phyloP scores from a whole-genome alignment of 2,797 vertebrate species.

The Coreius guichenoti region DNA sequence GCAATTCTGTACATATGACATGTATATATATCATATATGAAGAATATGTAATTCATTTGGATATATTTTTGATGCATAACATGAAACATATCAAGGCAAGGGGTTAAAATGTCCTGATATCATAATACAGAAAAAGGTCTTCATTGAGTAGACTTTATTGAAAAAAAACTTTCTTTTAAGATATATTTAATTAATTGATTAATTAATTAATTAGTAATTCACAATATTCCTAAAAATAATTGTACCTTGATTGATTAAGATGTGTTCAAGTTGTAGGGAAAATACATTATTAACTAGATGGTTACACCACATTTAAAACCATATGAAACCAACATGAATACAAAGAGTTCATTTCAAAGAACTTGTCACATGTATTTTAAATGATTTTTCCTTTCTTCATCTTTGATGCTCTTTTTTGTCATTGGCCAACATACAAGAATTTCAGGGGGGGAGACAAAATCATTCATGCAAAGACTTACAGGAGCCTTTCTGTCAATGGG shows the following conservation, averaged over 20 bases:
- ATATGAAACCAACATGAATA: background rate
- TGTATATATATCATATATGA: background rate
- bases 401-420: background rate
- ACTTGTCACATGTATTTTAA: background rate
- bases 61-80: background rate
- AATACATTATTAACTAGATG: background rate
- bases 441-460: background rate
- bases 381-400: background rate
- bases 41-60: background rate
- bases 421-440: background rate
- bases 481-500: conserved; percentile 95
- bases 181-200: no score
- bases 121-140: background rate
- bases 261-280: background rate
- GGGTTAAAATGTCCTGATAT: background rate
- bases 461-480: conserved; percentile 79
- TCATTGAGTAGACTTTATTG: no score
- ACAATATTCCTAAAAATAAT: no score
- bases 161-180: no score
- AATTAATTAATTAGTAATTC: no score
- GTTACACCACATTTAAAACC: background rate
- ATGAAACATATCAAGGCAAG: background rate
- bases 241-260: no score
- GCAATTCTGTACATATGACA: background rate
- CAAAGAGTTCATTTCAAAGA: background rate